Base-by-base conservation (phyloP, 1,140 invertebrate species). In the Trichogramma pretiosum region DNA sequence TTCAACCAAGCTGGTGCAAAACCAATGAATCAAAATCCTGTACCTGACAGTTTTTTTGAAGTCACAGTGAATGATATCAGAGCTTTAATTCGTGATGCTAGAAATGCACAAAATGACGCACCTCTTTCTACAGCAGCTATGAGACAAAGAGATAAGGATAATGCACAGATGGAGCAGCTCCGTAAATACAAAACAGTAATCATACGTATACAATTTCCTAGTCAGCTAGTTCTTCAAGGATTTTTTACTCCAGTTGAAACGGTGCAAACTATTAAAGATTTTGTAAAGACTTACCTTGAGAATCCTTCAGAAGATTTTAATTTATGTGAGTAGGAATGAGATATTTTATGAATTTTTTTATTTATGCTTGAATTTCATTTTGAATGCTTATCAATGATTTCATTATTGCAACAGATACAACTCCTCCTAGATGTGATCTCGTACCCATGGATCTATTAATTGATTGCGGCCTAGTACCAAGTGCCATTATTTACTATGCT, bases 11-110 rank as follows among this genome's bases (percentile, higher is more conserved):
- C 80, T 53, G 69, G 64, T 2, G 65, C 73, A 5, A 63, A 75
- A 62, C 69, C 74, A 26, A 62, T 77, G 42, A 62, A 71, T 2
- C 58, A 54, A 42, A 75, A 82, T 47, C 83, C 88, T 46, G 61
- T 86, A 23, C 80, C 85, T 13, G 88, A 92, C 67, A 83, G 83
- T 53, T 92, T 92, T 61, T 93, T 84, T 69, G 85, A 89, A 49
- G 60, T 90, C 14, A 88, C 85, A 17, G 73, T 87, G 17, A 76
- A 83, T 46, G 89, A 93, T 73, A 77, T 89, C 0, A 78, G 77
- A 56, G 75, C 73, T 61, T 70, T 92, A 13, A 70, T 87, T 22
- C 70, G 77, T 34, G 84, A 89, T 58, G 71, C 86, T 17, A 80
- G 81, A 62, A 76, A 77, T 61, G 72, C 74, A 40, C 74, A 81